Evolutionary conservation across 2,888 invertebrate species (phyloP).

Genomic region (Palloptera scutellata): DNA sequence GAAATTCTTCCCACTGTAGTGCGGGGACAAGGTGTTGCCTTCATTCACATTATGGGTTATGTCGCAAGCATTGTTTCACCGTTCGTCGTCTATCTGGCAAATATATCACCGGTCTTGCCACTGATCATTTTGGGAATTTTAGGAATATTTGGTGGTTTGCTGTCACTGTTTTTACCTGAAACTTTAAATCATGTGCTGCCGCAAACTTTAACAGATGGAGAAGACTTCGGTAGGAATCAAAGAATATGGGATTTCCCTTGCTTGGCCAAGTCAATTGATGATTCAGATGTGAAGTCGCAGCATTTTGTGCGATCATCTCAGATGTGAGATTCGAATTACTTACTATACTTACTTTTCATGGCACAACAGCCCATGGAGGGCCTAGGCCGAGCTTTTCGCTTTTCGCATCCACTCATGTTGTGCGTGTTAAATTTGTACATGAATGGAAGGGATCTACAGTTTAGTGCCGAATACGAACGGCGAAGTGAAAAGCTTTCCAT

Average conservation of each 20-base stretch:
- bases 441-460: no score
- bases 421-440: no score
- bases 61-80: conserved; percentile 83
- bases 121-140: conserved; percentile 80
- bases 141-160: conserved; percentile 77
- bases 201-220: conserved; percentile 85
- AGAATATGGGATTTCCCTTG: conserved; percentile 85
- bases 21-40: conserved; percentile 83
- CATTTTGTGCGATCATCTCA: conserved; percentile 54
- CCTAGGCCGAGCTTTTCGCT: no score
- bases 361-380: no score
- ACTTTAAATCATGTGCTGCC: conserved; percentile 86
- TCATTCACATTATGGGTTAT: conserved; percentile 88
- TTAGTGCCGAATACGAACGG: no score
- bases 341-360: no score
- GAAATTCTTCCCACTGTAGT: conserved; percentile 89
- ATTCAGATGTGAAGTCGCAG: conserved; percentile 50
- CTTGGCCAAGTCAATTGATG: conserved; percentile 69
- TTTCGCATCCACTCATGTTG: no score
- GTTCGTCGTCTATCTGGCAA: conserved; percentile 83
- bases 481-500: no score
- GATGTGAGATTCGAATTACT: no score
- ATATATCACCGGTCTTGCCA: conserved; percentile 76
- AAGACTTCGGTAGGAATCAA: conserved; percentile 83
- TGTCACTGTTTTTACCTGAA: conserved; percentile 85